These are phyloP conservation scores for Drosophila fuyamai DNA, from an alignment of 1,140 invertebrate genomes.

Conservation along the genomic window DNA sequence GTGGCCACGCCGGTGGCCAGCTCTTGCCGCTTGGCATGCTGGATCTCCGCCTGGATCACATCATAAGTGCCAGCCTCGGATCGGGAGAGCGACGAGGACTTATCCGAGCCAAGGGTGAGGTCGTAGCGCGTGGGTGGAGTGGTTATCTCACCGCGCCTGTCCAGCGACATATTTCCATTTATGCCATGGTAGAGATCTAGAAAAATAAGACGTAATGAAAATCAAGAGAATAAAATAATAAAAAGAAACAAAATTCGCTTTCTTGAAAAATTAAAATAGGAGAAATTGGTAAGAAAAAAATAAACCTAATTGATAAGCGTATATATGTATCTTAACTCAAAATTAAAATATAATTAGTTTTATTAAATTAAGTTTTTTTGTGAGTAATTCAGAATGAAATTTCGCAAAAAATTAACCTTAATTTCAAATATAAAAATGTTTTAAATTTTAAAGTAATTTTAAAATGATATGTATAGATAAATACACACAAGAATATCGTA, in stretches of 20 bases:
- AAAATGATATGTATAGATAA: too few relatives aligned
- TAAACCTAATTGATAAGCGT: too few relatives aligned
- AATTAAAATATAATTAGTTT: too few relatives aligned
- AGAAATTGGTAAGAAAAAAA: too few relatives aligned
- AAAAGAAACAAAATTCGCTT: slow-evolving; percentile 16
- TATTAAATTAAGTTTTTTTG: neutral
- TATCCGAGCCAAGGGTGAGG: slow-evolving; percentile 81
- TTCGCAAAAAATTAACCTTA: too few relatives aligned
- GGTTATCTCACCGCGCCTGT: slow-evolving; percentile 78
- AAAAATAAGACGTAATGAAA: slow-evolving; percentile 14
- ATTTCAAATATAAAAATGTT: too few relatives aligned
- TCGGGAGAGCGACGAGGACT: slow-evolving; percentile 82
- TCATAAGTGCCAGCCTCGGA: slow-evolving; percentile 84
- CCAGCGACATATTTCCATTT: slow-evolving; percentile 84
- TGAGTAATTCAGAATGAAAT: too few relatives aligned
- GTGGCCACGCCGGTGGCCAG: slow-evolving; percentile 71
- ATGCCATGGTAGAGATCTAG: slow-evolving; percentile 82
- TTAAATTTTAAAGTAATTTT: too few relatives aligned
- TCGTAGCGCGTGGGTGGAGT: slow-evolving; percentile 76
- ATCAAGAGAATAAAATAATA: slow-evolving; percentile 16
- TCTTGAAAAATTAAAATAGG: neutral
- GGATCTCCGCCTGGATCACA: slow-evolving; percentile 80
- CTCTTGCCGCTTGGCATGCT: slow-evolving; percentile 78
- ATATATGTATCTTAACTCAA: too few relatives aligned
- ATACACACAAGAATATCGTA: too few relatives aligned